Base-by-base conservation (phyloP, 2,888 invertebrate genomes). In the Rhamphomyia laevipes region DNA sequence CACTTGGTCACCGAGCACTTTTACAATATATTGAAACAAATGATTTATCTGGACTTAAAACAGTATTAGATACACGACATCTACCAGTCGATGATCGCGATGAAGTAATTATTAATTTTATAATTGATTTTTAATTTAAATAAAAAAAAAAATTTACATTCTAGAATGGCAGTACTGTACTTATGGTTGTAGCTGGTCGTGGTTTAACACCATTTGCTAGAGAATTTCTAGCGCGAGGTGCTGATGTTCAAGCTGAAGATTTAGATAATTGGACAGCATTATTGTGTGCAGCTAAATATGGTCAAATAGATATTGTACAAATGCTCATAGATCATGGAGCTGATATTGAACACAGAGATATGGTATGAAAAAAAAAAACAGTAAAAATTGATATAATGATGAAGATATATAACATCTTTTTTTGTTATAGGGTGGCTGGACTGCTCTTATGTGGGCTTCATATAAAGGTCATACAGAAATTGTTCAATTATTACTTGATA, bases 371-470 rank as follows among this genome's bases (percentile, higher is more conserved):
- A 35, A 21, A 17, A 18, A 15, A 16, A 41, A 9, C 6, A 30
- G 6, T 30, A 30, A 30, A 11, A 9, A 30, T 30, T 9, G 15
- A 13, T 37, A 13, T 37, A 13, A 13, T 10, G n/a, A 17, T 31
- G 13, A 37, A 38, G 15, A 35, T 1, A 5, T 15, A 0, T 4
- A 11, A 5, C 33, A 3, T 41, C 15, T 5, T 46, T 43, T 46
- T 48, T 30, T 13, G 27, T 51, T 41, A 9, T 70, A 93, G 93
- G 94, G 94, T 57, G 93, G 92, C 35, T 99, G 97, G 97, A 88
- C 94, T 4, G 80, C 96, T 0, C 76, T 99, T 48, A 92, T 97
- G 86, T 99, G 97, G 97, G 91, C 94, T 0, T 81, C 91, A 10
- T 99, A 99, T 74, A 93, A 95, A 68, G 95, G 91, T 9, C 78